These are phyloP conservation scores for Zaprionus ghesquierei DNA, from an alignment of 1,140 invertebrate species.

Conservation along the genomic window DNA sequence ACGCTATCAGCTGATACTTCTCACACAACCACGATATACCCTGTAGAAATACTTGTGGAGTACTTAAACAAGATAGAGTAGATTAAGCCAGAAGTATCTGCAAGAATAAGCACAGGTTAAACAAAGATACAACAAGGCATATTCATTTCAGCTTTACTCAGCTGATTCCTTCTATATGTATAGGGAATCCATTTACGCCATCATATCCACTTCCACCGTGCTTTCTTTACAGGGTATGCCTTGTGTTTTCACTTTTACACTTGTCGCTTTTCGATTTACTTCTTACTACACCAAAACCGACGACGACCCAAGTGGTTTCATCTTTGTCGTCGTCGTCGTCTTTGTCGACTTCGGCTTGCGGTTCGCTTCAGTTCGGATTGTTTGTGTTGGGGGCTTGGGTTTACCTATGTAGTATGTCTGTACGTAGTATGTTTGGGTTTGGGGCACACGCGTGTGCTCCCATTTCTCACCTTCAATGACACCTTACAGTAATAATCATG, in stretches of 20 bases:
- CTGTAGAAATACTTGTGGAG: not conserved
- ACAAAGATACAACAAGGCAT: not conserved
- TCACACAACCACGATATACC: not conserved
- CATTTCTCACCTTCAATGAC: slow-evolving; percentile 79
- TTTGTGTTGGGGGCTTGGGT: slow-evolving; percentile 7
- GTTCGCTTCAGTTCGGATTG: slow-evolving; percentile 4
- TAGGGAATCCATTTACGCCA: too few relatives aligned
- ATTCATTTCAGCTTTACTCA: too few relatives aligned
- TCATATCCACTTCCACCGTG: not conserved
- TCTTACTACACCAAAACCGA: not conserved
- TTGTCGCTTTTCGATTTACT: not conserved
- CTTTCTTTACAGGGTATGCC: slow-evolving; percentile 12
- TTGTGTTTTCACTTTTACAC: slow-evolving; percentile 43
- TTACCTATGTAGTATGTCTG: not conserved
- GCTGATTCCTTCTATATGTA: too few relatives aligned
- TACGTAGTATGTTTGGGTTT: slow-evolving; percentile 2
- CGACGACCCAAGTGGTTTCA: slow-evolving; percentile 12
- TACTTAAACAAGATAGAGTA: not conserved
- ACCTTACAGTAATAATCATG: slow-evolving; percentile 66
- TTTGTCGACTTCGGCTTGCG: slow-evolving; percentile 1
- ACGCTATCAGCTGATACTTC: slow-evolving; percentile 3
- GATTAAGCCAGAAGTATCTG: not conserved
- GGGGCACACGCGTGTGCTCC: slow-evolving; percentile 65
- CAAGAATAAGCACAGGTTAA: not conserved
- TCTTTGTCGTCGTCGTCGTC: not conserved